A percentile compares a stretch with the other conserved stretches of the same genome.
phyloP scores from a whole-genome alignment of 2,113 vertebrate genomes.

The Camarhynchus parvulus region DNA sequence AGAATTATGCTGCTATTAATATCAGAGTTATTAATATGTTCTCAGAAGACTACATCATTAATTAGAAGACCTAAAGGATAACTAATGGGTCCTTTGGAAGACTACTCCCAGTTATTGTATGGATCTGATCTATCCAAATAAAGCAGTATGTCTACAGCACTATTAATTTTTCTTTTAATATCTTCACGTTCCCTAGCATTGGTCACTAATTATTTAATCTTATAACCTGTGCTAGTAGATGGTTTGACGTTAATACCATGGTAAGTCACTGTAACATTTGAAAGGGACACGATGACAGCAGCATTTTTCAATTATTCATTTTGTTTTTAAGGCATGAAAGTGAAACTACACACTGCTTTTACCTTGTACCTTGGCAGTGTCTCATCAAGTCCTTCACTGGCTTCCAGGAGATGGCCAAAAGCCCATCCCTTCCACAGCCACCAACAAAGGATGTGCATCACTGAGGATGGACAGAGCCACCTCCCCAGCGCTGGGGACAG shows the following conservation, averaged over 20 bases:
- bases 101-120: neutral
- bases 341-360: neutral
- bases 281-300: neutral
- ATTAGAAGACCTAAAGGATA: slow-evolving; percentile 45
- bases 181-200: neutral
- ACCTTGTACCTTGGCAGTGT: neutral
- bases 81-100: slow-evolving; percentile 31
- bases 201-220: neutral
- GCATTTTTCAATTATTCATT: neutral
- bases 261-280: neutral
- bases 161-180: neutral
- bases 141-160: neutral
- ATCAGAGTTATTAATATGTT: slow-evolving; percentile 31
- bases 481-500: neutral
- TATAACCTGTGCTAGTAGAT: neutral
- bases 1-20: slow-evolving; percentile 36
- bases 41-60: slow-evolving; percentile 33
- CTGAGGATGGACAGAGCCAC: neutral
- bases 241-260: neutral
- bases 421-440: neutral
- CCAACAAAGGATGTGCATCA: neutral
- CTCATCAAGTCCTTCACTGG: neutral
- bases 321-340: neutral
- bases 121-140: neutral
- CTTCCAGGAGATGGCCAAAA: neutral